phyloP scores from a whole-genome alignment of 2,797 vertebrate species.

The Cercopithecus hamlyni region DNA sequence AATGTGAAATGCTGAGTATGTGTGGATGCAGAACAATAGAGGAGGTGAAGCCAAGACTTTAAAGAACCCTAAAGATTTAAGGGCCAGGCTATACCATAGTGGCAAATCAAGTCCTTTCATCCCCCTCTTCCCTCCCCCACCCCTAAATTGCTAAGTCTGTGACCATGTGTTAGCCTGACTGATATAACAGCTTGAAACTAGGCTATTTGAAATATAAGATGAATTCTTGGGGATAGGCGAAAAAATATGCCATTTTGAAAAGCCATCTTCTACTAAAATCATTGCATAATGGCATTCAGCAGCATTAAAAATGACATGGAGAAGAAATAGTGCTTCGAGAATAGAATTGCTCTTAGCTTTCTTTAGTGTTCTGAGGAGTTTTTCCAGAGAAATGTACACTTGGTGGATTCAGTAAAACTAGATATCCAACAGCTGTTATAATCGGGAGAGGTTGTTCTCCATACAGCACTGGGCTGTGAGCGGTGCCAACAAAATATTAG shows the following conservation, averaged over 20 bases:
- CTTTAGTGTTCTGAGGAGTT: neutral
- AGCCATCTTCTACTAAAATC: slow-evolving; percentile 38
- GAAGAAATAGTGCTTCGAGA: slow-evolving; percentile 44
- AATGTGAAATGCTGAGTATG: neutral
- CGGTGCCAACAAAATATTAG: neutral
- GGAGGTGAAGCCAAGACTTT: fast-evolving
- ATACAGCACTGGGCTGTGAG: neutral
- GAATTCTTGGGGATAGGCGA: slow-evolving; percentile 19
- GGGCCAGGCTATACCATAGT: neutral
- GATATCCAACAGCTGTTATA: neutral
- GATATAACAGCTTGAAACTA: slow-evolving; percentile 25
- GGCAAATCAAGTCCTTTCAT: neutral
- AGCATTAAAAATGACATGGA: slow-evolving; percentile 50
- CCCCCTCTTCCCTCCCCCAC: neutral
- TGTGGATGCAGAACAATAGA: neutral
- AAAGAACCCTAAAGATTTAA: neutral
- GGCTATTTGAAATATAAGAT: slow-evolving; percentile 45
- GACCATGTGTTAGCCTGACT: slow-evolving; percentile 29
- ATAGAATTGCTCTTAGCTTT: slow-evolving; percentile 33
- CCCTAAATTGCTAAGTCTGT: neutral
- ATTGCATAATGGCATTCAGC: slow-evolving; percentile 24
- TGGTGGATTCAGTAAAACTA: neutral
- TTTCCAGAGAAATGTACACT: neutral
- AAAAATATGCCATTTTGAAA: slow-evolving; percentile 65
- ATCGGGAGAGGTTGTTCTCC: neutral